Evolutionary conservation across 2,113 vertebrate species (phyloP).

Genomic region (Oryctolagus cuniculus): mOryCun1.1 NC_091432.1:125276001-125276500

Average conservation of each 20-base stretch:
- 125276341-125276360: background rate
- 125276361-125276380: background rate
- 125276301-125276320: background rate
- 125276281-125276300: background rate
- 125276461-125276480: background rate
- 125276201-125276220: background rate
- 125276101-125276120: background rate
- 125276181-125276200: fast-evolving
- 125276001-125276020: background rate
- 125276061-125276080: fast-evolving
- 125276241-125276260: background rate
- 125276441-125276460: background rate
- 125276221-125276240: background rate
- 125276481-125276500: background rate
- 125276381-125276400: background rate
- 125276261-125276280: background rate
- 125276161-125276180: background rate
- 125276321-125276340: background rate
- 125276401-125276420: no score
- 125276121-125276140: background rate
- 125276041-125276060: background rate
- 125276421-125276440: background rate
- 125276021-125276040: background rate
- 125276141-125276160: background rate
- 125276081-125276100: background rate